A percentile compares a stretch with the other conserved stretches of the same genome.
These are phyloP conservation scores for Cecidostiba fungosa DNA, from an alignment of 2,888 invertebrate genomes.

Conservation along the genomic window DNA sequence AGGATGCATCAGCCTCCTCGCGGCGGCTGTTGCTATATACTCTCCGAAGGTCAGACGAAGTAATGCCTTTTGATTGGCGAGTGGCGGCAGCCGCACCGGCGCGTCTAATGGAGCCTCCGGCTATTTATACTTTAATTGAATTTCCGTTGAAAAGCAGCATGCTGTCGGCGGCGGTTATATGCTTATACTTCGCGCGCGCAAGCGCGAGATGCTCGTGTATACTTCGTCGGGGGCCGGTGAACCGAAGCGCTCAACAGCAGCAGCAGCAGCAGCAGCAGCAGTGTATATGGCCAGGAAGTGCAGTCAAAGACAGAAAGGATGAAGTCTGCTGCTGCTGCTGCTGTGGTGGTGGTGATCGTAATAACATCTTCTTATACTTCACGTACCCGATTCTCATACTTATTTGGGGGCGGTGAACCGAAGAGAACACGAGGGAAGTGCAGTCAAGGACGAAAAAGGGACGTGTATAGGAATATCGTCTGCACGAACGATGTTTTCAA, in stretches of 20 bases:
- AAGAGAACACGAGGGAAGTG: background rate
- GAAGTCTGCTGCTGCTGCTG: background rate
- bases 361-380: background rate
- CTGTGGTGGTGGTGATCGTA: too few relatives aligned
- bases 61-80: slow-evolving; percentile 60
- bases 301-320: background rate
- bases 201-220: background rate
- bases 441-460: background rate
- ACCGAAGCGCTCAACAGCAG: background rate
- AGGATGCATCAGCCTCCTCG: background rate
- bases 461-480: background rate
- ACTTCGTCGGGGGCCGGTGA: slow-evolving; percentile 1
- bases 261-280: too few relatives aligned
- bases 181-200: background rate
- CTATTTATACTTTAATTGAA: slow-evolving; percentile 73
- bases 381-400: background rate
- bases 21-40: background rate
- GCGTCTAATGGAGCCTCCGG: slow-evolving; percentile 58
- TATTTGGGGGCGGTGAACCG: background rate
- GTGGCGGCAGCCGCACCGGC: slow-evolving; percentile 2
- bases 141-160: slow-evolving; percentile 69
- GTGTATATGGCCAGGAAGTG: background rate
- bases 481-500: background rate
- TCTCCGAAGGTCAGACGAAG: slow-evolving; percentile 58
- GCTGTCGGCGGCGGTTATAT: slow-evolving; percentile 23